These are phyloP conservation scores for Lipotes vexillifer DNA, from an alignment of 2,113 vertebrate species.

Conservation along the genomic window DNA sequence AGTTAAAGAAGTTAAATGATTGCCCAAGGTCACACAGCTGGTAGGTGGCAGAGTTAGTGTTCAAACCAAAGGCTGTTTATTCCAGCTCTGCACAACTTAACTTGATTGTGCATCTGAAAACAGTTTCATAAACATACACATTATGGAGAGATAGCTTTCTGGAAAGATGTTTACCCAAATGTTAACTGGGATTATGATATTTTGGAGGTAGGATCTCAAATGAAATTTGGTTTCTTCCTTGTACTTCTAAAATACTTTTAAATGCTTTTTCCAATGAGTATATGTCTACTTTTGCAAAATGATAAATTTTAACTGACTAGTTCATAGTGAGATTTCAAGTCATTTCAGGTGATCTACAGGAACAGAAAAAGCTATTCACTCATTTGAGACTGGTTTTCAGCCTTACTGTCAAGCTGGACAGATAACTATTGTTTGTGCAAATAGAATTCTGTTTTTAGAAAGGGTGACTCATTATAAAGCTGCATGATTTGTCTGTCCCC, in stretches of 20 bases:
- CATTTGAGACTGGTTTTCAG: neutral
- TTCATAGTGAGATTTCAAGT: neutral
- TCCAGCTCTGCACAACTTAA: neutral
- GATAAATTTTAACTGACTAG: neutral
- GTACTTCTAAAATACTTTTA: neutral
- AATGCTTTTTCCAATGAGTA: neutral
- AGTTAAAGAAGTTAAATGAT: neutral
- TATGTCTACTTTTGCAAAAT: neutral
- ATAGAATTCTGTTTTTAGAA: conserved; percentile 36
- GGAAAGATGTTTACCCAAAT: neutral
- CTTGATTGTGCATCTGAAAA: neutral
- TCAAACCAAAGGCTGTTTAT: neutral
- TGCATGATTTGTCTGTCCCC: neutral
- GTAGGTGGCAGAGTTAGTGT: neutral
- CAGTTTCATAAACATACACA: neutral
- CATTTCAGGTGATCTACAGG: neutral
- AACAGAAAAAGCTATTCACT: neutral
- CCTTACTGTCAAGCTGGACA: neutral
- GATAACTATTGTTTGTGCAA: conserved; percentile 34
- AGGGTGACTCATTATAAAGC: conserved; percentile 30
- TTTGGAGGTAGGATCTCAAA: neutral
- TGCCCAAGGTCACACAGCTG: neutral
- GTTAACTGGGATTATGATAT: neutral
- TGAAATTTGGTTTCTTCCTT: neutral
- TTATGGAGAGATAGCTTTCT: neutral